Conservation (phyloP, 2,888 invertebrate species). For the Lottia scabra region DNA sequence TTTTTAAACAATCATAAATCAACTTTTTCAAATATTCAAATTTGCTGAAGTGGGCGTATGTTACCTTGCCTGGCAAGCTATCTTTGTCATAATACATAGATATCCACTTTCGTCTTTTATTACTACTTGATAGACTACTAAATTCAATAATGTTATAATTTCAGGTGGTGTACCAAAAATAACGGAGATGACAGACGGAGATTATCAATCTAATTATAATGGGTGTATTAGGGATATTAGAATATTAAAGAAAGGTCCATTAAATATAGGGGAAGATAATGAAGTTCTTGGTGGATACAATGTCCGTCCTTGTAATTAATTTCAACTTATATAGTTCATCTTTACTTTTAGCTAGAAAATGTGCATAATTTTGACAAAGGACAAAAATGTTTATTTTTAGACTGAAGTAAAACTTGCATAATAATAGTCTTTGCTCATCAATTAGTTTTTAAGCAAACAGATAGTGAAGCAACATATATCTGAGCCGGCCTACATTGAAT, state of each 20-base stretch:
- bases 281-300: slow-evolving; percentile 48
- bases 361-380: neutral
- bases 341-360: neutral
- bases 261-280: slow-evolving; percentile 35
- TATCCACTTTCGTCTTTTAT: too few species aligned
- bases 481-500: too few species aligned
- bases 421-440: slow-evolving; percentile 3
- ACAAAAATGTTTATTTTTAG: neutral
- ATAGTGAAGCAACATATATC: too few species aligned
- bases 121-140: too few species aligned
- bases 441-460: too few species aligned
- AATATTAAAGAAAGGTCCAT: slow-evolving; percentile 42
- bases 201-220: slow-evolving; percentile 48
- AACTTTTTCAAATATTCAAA: too few species aligned
- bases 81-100: too few species aligned
- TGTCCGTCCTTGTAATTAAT: slow-evolving; percentile 42
- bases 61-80: too few species aligned
- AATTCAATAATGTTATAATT: slow-evolving; percentile 6
- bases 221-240: slow-evolving; percentile 56
- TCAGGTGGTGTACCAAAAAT: slow-evolving; percentile 60
- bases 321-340: neutral
- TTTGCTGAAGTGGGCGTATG: too few species aligned
- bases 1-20: too few species aligned
- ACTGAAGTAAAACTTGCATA: slow-evolving; percentile 5
- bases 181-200: slow-evolving; percentile 45